These are phyloP conservation scores for Antheraea pernyi DNA, from an alignment of 1,140 invertebrate species.

Conservation along the genomic window DNA sequence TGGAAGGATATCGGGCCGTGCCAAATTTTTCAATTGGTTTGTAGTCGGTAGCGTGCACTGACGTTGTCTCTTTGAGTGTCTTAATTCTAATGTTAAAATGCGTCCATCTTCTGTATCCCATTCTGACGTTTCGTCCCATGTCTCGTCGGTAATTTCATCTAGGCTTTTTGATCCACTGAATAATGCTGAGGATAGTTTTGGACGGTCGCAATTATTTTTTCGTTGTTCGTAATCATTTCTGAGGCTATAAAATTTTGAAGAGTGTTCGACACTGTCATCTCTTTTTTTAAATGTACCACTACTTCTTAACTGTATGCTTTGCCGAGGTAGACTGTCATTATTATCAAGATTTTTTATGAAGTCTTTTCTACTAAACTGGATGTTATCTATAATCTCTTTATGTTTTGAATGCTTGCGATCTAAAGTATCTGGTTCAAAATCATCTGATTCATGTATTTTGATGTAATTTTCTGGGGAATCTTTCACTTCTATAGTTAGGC, in stretches of 20 bases:
- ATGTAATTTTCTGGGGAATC: constrained; percentile 86
- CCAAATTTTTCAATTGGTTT: constrained; percentile 65
- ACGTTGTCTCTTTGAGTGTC: constrained; percentile 85
- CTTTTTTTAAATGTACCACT: constrained; percentile 83
- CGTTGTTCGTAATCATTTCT: constrained; percentile 86
- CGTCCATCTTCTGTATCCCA: constrained; percentile 79
- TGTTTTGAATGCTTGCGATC: constrained; percentile 88
- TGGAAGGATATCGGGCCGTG: constrained; percentile 84
- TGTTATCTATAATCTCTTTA: constrained; percentile 64
- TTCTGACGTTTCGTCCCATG: constrained; percentile 48
- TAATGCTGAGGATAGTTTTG: constrained; percentile 41
- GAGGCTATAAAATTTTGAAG: constrained; percentile 82
- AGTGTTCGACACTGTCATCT: constrained; percentile 52
- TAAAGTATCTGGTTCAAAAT: constrained; percentile 90
- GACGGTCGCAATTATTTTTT: constrained; percentile 56
- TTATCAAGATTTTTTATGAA: constrained; percentile 76
- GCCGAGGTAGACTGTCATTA: constrained; percentile 79
- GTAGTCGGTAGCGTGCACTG: constrained; percentile 75
- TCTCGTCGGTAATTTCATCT: constrained; percentile 40
- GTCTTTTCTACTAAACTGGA: constrained; percentile 57
- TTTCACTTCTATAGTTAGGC: constrained; percentile 88
- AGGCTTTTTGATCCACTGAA: constrained; percentile 46
- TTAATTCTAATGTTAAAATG: constrained; percentile 81
- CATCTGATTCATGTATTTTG: constrained; percentile 85
- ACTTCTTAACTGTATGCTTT: constrained; percentile 74